A percentile compares a stretch with the other conserved stretches of the same genome.
Evolutionary conservation across 2,113 vertebrate species (phyloP).

Genomic region (Zapus hudsonius): DNA sequence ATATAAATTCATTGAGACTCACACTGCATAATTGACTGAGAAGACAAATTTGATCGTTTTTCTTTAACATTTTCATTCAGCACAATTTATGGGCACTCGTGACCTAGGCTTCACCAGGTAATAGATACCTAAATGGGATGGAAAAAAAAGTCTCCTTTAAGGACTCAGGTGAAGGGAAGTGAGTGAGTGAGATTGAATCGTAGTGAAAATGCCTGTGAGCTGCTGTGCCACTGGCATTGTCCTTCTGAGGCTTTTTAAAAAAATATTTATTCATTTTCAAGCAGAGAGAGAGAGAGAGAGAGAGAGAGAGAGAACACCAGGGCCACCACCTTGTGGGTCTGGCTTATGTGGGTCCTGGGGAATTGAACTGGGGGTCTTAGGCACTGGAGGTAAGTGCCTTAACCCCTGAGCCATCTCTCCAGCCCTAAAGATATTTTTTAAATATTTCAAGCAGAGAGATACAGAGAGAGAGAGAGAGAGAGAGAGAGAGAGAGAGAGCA

Average conservation of each 20-base stretch:
- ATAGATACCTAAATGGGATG: neutral
- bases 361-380: too few relatives aligned
- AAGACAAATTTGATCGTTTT: neutral
- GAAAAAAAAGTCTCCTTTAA: constrained; percentile 55
- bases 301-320: too few relatives aligned
- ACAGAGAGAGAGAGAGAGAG: too few relatives aligned
- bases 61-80: constrained; percentile 22
- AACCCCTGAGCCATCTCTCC: too few relatives aligned
- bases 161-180: constrained; percentile 37
- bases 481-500: too few relatives aligned
- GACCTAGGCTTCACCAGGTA: neutral
- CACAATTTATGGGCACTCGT: constrained; percentile 7
- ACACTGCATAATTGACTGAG: constrained; percentile 33
- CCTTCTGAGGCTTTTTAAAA: neutral
- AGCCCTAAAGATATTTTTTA: too few relatives aligned
- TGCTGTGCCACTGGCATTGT: neutral
- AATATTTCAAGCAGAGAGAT: too few relatives aligned
- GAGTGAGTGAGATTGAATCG: constrained; percentile 53
- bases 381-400: too few relatives aligned
- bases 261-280: too few relatives aligned
- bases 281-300: too few relatives aligned
- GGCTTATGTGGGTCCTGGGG: too few relatives aligned
- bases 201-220: constrained; percentile 16
- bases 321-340: too few relatives aligned
- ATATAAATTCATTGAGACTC: neutral